Base-by-base conservation (phyloP, 2,888 invertebrate genomes). In the Mantis religiosa region DNA sequence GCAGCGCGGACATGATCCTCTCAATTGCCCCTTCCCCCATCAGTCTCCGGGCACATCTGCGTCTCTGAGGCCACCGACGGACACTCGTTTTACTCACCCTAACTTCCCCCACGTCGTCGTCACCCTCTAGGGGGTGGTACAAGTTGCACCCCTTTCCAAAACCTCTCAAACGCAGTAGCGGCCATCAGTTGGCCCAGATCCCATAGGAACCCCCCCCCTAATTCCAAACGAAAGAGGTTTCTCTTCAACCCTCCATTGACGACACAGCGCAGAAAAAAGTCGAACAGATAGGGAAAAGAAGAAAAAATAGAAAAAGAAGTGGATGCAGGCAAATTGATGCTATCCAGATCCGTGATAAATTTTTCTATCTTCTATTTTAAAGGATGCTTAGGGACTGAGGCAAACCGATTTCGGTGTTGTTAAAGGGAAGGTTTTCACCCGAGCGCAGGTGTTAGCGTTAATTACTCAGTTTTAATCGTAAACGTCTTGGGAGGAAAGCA, bases 41-140 rank as follows among this genome's bases (percentile, higher is more conserved):
- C n/a, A n/a, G 54, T 87, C 87, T 87, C 87, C 20, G 54, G 87
- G 87, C 87, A 87, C 87, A 87, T 87, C 87, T 87, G 87, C 87
- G 87, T 82, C 87, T 87, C 87, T 47, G 28, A 34, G 82, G 82
- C 82, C 54, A 71, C 54, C 54, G 15, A 71, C 54, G 54, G 54
- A 71, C 54, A 71, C 54, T 71, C 54, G 54, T 71, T 71, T 71
- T 71, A 71, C 54, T 71, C 54, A 25, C 54, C 54, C 54, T 71
- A 20, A 71, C 54, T 71, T 71, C 54, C 54, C 54, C 25, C 54
- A 20, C 54, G 54, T 71, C 54, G 54, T 71, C 54, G 54, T 71
- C 54, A 71, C 54, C 54, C 54, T 71, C 41, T 41, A 41, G 41
- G 41, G 41, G 41, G 41, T 41, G 41, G 54, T 71, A 71, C 54